Base-by-base conservation (phyloP, 2,888 invertebrate species). In the Lycaena phlaeas region DNA sequence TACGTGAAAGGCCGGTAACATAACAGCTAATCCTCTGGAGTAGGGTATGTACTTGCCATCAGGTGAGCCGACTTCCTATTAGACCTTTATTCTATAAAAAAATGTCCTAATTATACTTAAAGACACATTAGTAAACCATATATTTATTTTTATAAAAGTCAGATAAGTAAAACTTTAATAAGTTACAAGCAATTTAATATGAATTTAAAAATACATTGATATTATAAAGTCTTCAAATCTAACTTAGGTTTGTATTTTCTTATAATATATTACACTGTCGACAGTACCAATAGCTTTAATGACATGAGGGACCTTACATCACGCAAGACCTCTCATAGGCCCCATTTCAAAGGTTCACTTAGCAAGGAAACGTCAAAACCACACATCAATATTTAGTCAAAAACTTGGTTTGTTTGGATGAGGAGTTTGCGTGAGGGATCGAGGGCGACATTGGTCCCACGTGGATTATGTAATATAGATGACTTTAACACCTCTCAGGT, bases 301-400 rank as follows among this genome's bases (percentile, higher is more conserved):
- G 34, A 12, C 18, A 12, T 12, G 4, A 18, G 22, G 34, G 36
- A 38, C 27, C 30, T 39, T 9, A 29, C 38, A 39, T 34, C 14
- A 15, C 34, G 11, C 14, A 14, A n/a, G 14, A 14, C 7, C 14
- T 2, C 28, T 28, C 14, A 29, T 14, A 14, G 31, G 40, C 36
- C 54, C 59, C 53, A 47, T 51, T 59, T 59, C 57, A 57, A 65
- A 64, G 68, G 71, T 67, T 68, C 66, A 64, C 62, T 68, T 59
- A 59, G 61, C 64, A 64, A 63, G 70, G 64, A 75, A 72, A 78
- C 60, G 79, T 77, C 79, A 74, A 64, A 67, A 68, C 60, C 79
- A 76, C 68, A 56, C 73, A 73, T 75, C 75, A 75, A 78, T 81
- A 77, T 78, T 71, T 65, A 71, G 64, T 64, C 62, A 71, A 72